Conservation (phyloP, 2,113 vertebrate genomes). For the Orcinus orca region DNA sequence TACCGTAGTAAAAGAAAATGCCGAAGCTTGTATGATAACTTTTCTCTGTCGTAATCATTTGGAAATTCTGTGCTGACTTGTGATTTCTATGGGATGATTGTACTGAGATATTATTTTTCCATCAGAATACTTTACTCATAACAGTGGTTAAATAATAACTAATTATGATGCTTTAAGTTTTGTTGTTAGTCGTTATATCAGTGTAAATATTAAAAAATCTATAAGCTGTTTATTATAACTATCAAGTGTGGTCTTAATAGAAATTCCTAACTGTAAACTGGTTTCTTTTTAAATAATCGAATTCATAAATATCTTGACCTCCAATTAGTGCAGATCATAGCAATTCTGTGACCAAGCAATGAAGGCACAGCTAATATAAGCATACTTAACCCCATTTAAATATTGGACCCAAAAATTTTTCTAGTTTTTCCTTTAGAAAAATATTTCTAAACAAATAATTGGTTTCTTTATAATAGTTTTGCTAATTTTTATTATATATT, state of each 20-base stretch:
- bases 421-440: background rate
- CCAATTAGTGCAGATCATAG: background rate
- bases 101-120: constrained; percentile 31
- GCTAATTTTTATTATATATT: background rate
- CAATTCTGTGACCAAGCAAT: background rate
- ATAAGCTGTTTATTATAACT: constrained; percentile 14
- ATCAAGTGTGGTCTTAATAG: background rate
- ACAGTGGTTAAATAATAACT: background rate
- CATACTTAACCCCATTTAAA: background rate
- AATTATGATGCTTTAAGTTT: background rate
- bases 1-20: background rate
- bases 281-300: constrained; percentile 16
- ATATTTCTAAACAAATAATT: background rate
- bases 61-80: background rate
- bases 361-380: background rate
- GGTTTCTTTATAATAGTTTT: background rate
- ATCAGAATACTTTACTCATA: background rate
- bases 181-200: background rate
- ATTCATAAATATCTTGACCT: constrained; percentile 5
- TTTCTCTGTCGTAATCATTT: background rate
- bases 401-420: background rate
- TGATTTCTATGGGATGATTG: background rate
- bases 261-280: background rate
- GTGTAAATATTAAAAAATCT: background rate
- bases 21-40: background rate